A percentile compares a stretch with the other conserved stretches of the same genome.
Conservation (phyloP, 1,140 invertebrate genomes). For the Eupristina koningsbergeri region DNA sequence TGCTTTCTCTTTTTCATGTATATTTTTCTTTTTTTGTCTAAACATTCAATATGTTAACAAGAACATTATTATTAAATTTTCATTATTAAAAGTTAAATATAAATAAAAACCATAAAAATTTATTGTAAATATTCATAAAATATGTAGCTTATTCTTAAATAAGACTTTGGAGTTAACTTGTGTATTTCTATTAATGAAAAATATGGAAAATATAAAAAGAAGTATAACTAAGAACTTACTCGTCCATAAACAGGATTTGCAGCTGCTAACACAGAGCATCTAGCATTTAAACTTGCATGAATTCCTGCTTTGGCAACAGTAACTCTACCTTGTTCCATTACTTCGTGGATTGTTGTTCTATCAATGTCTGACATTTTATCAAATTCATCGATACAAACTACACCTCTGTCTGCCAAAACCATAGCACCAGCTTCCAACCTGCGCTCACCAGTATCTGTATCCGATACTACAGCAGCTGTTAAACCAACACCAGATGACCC, state of each 20-base stretch:
- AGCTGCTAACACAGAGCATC: slow-evolving; percentile 97
- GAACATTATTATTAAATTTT: too few relatives aligned
- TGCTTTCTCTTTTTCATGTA: too few relatives aligned
- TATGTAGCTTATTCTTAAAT: too few relatives aligned
- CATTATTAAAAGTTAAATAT: too few relatives aligned
- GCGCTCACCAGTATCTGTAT: slow-evolving; percentile 93
- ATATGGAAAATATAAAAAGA: neutral
- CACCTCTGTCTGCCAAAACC: slow-evolving; percentile 98
- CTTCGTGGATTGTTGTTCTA: slow-evolving; percentile 98
- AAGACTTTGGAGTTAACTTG: too few relatives aligned
- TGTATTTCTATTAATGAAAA: too few relatives aligned
- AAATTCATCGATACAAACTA: slow-evolving; percentile 99
- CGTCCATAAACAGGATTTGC: slow-evolving; percentile 99
- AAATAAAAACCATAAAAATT: too few relatives aligned
- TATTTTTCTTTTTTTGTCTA: too few relatives aligned
- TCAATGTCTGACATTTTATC: slow-evolving; percentile 99
- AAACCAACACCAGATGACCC: slow-evolving; percentile 97
- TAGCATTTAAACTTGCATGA: slow-evolving; percentile 96
- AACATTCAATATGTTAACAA: too few relatives aligned
- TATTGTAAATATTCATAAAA: too few relatives aligned
- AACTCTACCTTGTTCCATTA: slow-evolving; percentile 95
- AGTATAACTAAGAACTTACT: slow-evolving; percentile 73
- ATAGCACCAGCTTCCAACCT: slow-evolving; percentile 98
- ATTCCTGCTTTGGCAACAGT: slow-evolving; percentile 99
- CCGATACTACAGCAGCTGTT: slow-evolving; percentile 97